phyloP scores from a whole-genome alignment of 2,113 vertebrate species.

The Ondatra zibethicus region DNA sequence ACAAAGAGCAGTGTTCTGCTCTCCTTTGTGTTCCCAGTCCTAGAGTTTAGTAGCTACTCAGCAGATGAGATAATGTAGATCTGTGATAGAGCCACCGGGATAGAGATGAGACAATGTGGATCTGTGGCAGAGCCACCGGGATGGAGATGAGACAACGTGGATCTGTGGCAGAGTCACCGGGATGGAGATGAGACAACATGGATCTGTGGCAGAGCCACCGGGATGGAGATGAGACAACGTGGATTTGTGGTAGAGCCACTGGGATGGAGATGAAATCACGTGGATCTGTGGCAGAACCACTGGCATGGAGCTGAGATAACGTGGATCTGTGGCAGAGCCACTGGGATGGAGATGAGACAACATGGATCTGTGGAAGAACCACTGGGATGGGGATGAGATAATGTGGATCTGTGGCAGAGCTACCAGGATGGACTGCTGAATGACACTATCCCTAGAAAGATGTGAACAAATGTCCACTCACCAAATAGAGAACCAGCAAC shows the following conservation, averaged over 20 bases:
- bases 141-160: too few relatives aligned
- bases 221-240: too few relatives aligned
- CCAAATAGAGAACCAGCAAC: neutral
- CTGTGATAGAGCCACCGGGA: neutral
- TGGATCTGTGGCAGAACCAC: neutral
- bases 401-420: neutral
- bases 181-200: too few relatives aligned
- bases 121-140: neutral
- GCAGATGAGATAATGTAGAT: neutral
- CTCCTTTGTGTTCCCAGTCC: neutral
- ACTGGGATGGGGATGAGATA: neutral
- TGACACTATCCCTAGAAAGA: neutral
- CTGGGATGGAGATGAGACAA: neutral
- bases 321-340: fast-evolving
- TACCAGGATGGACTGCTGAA: neutral
- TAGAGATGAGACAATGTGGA: too few relatives aligned
- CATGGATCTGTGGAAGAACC: neutral
- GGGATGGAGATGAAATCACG: too few relatives aligned
- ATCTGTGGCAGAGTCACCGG: neutral
- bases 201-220: neutral
- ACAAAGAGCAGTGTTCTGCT: neutral
- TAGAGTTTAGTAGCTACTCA: neutral
- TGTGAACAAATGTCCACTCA: neutral
- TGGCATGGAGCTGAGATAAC: too few relatives aligned
- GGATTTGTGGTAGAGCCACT: neutral